Conservation (phyloP, 2,797 vertebrate species). For the Gymnocypris eckloni region DNA sequence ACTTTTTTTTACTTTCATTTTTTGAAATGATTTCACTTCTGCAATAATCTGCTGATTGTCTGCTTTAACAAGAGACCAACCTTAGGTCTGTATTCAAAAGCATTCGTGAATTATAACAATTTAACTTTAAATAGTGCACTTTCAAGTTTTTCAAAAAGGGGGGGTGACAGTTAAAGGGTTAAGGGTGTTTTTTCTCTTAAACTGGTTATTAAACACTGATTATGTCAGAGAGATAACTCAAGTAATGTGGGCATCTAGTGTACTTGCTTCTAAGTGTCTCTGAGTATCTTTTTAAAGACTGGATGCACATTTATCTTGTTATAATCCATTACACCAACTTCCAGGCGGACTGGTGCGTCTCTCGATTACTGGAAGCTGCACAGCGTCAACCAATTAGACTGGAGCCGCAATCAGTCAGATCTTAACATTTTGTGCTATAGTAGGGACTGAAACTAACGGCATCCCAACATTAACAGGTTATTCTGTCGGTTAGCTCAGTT, state of each 20-base stretch:
- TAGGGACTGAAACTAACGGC: not conserved
- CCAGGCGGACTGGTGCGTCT: not conserved
- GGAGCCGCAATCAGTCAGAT: not conserved
- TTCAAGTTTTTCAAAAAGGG: too few species aligned
- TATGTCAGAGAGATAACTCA: too few species aligned
- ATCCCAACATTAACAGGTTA: not conserved
- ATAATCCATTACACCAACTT: not conserved
- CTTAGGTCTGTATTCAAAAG: too few species aligned
- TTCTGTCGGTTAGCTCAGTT: not conserved
- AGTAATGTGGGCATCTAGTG: not conserved
- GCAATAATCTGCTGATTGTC: too few species aligned
- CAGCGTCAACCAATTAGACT: not conserved
- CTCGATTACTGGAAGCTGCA: not conserved
- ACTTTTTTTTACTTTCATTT: too few species aligned
- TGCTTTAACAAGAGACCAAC: too few species aligned
- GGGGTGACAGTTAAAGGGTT: too few species aligned
- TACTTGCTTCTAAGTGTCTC: not conserved
- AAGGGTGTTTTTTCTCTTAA: not conserved
- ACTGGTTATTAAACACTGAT: too few species aligned
- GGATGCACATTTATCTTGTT: not conserved
- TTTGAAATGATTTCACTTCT: too few species aligned
- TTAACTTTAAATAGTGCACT: too few species aligned
- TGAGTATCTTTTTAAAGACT: not conserved
- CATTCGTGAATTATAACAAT: too few species aligned
- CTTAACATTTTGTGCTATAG: not conserved